Evolutionary conservation across 2,797 vertebrate genomes (phyloP).

Genomic region (Passerculus sandwichensis): DNA sequence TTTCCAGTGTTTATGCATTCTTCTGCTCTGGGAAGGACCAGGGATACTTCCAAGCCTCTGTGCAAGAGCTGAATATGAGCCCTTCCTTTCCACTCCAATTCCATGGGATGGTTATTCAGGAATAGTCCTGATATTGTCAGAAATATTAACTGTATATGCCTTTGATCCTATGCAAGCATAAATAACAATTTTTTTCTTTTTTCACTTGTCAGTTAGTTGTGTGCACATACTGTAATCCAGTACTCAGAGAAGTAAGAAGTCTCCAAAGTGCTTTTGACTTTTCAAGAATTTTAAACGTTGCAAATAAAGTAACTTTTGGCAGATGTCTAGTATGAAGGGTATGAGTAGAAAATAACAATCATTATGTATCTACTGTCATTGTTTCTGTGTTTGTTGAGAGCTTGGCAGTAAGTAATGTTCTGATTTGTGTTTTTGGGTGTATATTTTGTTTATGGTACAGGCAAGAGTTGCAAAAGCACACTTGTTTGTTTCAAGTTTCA

Average conservation of each 20-base stretch:
- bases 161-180: background rate
- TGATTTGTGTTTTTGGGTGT: background rate
- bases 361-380: background rate
- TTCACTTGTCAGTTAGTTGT: background rate
- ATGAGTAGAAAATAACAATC: slow-evolving; percentile 21
- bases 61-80: background rate
- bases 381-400: background rate
- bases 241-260: background rate
- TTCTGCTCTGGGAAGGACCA: background rate
- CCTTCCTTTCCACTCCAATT: background rate
- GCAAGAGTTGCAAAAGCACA: background rate
- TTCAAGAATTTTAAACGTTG: background rate
- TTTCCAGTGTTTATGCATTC: background rate
- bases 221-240: background rate
- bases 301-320: background rate
- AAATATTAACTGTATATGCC: background rate
- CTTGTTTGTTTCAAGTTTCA: background rate
- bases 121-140: background rate
- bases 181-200: background rate
- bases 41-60: background rate
- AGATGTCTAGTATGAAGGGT: background rate
- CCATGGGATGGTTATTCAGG: background rate
- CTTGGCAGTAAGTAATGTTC: background rate
- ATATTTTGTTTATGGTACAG: background rate
- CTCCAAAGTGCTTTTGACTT: background rate